Conservation (phyloP, 2,113 vertebrate genomes). For the Pachypanchax playfairii region DNA sequence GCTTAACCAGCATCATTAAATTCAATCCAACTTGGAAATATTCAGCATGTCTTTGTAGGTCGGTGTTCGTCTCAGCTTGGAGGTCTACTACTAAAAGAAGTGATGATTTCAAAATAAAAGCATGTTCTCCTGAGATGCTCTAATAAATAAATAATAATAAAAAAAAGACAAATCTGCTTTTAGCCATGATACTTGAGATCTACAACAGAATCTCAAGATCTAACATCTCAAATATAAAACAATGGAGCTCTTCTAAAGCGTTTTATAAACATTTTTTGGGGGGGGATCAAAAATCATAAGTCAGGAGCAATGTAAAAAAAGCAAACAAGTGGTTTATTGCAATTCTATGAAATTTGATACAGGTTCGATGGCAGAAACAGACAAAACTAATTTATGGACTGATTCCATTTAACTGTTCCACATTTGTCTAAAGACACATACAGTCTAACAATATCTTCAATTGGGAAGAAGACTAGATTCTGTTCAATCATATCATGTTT, state of each 20-base stretch:
- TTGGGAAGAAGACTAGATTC: conserved; percentile 32
- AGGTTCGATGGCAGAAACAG: conserved; percentile 63
- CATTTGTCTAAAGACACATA: conserved; percentile 51
- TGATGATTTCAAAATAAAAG: no score
- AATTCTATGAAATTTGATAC: conserved; percentile 76
- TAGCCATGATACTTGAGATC: no score
- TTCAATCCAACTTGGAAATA: conserved; percentile 8
- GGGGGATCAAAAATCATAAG: conserved; percentile 73
- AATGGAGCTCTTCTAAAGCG: conserved; percentile 76
- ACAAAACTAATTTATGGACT: conserved; percentile 35
- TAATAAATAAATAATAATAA: no score
- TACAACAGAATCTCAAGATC: background rate
- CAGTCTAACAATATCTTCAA: conserved; percentile 52
- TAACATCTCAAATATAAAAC: conserved; percentile 35
- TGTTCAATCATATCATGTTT: conserved; percentile 36
- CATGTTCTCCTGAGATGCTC: no score
- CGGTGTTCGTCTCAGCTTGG: conserved; percentile 2
- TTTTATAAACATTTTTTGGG: conserved; percentile 76
- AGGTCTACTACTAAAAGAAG: conserved; percentile 48
- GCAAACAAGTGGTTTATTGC: conserved; percentile 80
- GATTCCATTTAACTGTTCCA: conserved; percentile 35
- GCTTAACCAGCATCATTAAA: conserved; percentile 6
- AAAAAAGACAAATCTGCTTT: no score
- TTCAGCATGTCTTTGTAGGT: no score
- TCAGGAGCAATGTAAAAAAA: conserved; percentile 76